Evolutionary conservation across 2,113 vertebrate species (phyloP), one percentile per base, ranked within the genome.

Genomic region (Cryptoleucopteryx plumbea): DNA sequence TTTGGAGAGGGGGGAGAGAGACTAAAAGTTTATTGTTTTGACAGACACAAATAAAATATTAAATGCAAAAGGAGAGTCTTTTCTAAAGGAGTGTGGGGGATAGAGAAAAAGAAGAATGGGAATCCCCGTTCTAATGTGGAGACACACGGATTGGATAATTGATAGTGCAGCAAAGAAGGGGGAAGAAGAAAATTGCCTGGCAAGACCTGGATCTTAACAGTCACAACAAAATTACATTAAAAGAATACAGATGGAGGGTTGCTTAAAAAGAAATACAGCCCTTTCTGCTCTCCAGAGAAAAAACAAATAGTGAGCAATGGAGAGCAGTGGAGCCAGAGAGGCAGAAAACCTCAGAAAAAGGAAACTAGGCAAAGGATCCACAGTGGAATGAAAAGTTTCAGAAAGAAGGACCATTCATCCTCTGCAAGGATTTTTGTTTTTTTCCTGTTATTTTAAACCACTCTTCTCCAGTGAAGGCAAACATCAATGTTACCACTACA

Each of bases 301-400:
- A 93, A 89, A 48, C 11, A 68, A 88, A 82, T 61, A 89, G 77
- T 63, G 70, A 96, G 93, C 97, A 74, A 98, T 98, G 97, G 94
- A 97, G 92, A 97, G 88, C 86, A 94, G 48, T 78, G 93, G 85
- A 97, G 84, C 93, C 96, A 93, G 88, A 81, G 81, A 97, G 85
- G 88, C 84, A 97, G 96, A 97, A 93, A 94, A 95, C 86, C 82
- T 97, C 94, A 82, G 87, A 70, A 91, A 96, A 92, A 89, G 83
- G 82, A 92, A 97, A 96, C 94, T 96, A 83, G 59, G 84, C 50
- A 94, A 82, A 97, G 70, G 87, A 98, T 97, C 86, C 95, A 97
- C 93, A 90, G 94, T 95, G 97, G 93, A 98, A 98, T 96, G 97
- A 98, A 98, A 98, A 98, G 97, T 98, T 98, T 98, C 83, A 84